Evolutionary conservation across 2,797 vertebrate species (phyloP), one percentile per base, ranked within the genome.

Genomic region (Scyliorhinus canicula): DNA sequence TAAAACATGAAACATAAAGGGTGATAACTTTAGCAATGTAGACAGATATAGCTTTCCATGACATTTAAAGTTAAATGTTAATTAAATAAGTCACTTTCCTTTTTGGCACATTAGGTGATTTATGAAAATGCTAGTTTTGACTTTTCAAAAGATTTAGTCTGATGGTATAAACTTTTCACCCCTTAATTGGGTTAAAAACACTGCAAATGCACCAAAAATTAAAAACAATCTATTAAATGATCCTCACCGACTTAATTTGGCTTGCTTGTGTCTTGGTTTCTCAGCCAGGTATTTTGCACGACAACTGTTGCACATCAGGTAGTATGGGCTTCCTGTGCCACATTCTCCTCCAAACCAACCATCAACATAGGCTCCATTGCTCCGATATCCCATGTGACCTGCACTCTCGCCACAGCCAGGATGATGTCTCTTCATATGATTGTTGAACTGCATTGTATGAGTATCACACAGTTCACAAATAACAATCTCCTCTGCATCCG

Each of bases 281-380:
- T 97, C 96, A 95, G 97, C 96, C 93, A 98, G 96, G 96, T 98
- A 98, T 95, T 97, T 98, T 95, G 98, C 97, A 93, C 98, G 97
- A 96, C 98, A 98, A 95, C 97, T 95, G 95, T 95, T 97, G 96
- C 98, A 98, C 52, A 98, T 97, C 74, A 98, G 97, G 96, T 98
- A 98, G 96, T 98, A 98, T 2, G 98, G 98, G 95, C 97, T 98
- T 95, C 98, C 98, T 44, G 98, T 98, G 93, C 98, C 98, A 67
- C 98, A 98, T 95, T 98, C 98, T 35, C 98, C 98, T 95, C 98
- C 98, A 95, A 98, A 98, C 98, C 98, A 98, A 95, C 98, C 98
- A 44, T 98, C 98, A 95, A 98, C 97, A 4, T 98, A 98, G 71
- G 97, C 96, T 16, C 98, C 98, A 0, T 97, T 98, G 96, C 97